phyloP scores from a whole-genome alignment of 1,140 invertebrate genomes.

The Portunus trituberculatus region DNA sequence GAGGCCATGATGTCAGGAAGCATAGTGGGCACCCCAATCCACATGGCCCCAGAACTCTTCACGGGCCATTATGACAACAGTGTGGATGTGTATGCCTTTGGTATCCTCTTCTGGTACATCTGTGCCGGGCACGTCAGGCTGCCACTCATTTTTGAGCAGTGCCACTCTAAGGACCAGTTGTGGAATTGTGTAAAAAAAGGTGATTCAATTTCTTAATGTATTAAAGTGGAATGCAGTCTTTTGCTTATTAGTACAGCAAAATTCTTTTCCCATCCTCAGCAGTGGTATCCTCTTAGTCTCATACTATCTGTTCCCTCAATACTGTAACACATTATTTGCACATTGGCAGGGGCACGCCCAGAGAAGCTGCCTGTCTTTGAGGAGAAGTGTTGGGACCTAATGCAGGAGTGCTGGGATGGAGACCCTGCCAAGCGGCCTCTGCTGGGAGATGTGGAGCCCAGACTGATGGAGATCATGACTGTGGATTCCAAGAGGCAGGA shows the following conservation, averaged over 20 bases:
- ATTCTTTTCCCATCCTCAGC: background rate
- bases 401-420: conserved; percentile 92
- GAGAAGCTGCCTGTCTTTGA: conserved; percentile 89
- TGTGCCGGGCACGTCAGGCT: conserved; percentile 91
- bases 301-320: background rate
- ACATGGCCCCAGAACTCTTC: conserved; percentile 95
- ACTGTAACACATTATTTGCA: background rate
- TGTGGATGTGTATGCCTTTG: conserved; percentile 95
- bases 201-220: conserved; percentile 79
- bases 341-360: conserved; percentile 84
- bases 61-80: conserved; percentile 90
- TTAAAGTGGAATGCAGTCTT: no score
- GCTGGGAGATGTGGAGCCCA: conserved; percentile 88
- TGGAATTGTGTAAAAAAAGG: conserved; percentile 93
- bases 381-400: conserved; percentile 91
- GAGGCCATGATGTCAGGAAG: conserved; percentile 94
- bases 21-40: conserved; percentile 93
- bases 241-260: no score
- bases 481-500: conserved; percentile 31
- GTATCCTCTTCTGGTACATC: conserved; percentile 95
- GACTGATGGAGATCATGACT: conserved; percentile 89
- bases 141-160: conserved; percentile 91
- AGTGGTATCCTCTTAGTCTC: background rate
- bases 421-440: conserved; percentile 88
- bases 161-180: conserved; percentile 92